Evolutionary conservation across 2,797 vertebrate species (phyloP).

Genomic region (Bucorvus abyssinicus): DNA sequence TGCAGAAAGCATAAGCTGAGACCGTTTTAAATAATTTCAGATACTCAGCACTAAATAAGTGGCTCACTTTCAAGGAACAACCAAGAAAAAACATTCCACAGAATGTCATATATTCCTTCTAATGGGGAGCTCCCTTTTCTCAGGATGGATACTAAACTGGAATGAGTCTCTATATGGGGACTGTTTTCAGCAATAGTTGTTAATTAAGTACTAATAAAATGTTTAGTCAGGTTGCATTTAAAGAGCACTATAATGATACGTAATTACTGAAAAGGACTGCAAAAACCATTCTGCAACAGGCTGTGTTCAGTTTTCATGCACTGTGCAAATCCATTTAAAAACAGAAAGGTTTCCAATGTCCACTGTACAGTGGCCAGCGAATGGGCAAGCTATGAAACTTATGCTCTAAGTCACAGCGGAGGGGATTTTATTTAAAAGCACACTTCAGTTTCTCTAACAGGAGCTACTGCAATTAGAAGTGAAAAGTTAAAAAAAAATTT

Average conservation of each 20-base stretch:
- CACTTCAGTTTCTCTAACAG: background rate
- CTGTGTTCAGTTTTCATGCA: background rate
- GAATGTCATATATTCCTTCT: background rate
- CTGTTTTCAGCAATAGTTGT: slow-evolving; percentile 6
- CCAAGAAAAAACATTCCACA: background rate
- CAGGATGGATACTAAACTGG: background rate
- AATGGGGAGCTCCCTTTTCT: background rate
- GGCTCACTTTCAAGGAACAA: background rate
- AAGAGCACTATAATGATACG: background rate
- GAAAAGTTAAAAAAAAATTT: background rate
- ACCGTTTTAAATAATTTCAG: slow-evolving; percentile 22
- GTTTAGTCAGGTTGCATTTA: slow-evolving; percentile 24
- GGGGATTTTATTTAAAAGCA: background rate
- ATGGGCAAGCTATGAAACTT: background rate
- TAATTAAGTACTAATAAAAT: slow-evolving; percentile 52
- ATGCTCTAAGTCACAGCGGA: background rate
- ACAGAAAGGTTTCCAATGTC: slow-evolving; percentile 10
- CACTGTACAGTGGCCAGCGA: background rate
- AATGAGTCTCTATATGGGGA: background rate
- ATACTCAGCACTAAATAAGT: slow-evolving; percentile 39
- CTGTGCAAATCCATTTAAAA: slow-evolving; percentile 14
- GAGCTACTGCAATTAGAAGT: background rate
- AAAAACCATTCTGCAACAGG: background rate
- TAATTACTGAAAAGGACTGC: slow-evolving; percentile 19
- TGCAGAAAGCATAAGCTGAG: background rate